Base-by-base conservation (phyloP, 2,797 vertebrate species). In the Chiroxiphia lanceolata region DNA sequence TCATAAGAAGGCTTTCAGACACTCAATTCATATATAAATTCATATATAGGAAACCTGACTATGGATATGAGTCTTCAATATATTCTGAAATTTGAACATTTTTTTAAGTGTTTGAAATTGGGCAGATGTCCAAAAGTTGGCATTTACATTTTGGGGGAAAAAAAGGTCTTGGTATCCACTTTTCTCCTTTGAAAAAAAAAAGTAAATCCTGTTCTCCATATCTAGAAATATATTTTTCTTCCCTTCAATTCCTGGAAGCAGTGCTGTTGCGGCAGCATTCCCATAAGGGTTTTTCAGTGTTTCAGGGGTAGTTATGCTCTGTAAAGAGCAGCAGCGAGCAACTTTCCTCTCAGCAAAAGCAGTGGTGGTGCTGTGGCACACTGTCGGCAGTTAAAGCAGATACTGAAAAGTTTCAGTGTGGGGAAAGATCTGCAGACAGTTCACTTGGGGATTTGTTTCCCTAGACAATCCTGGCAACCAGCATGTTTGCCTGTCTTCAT, bases 391-490 rank as follows among this genome's bases (percentile, higher is more conserved):
- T 7, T 34, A 16, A 29, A 70, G 17, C 31, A 25, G 22, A 9
- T 29, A 23, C 8, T 9, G 47, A 20, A 26, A 26, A n/a, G 4
- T 4, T 71, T 31, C 22, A 31, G 14, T 36, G 16, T 0, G 0
- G 12, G 11, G 17, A 45, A 51, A 36, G 31, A 19, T 31, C 53
- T 63, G 60, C 60, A 42, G 44, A 10, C 18, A 11, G 10, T 38
- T 47, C 19, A 8, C 22, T 4, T 27, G 8, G 22, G 22, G 0
- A 2, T 59, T 29, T 23, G 7, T 60, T 75, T 65, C 40, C n/a
- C 51, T 36, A 12, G 13, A 38, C 25, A 60, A 21, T 33, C 33
- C 47, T 54, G 40, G 31, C 6, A 42, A 13, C 47, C 42, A 15
- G 17, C 17, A n/a, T 3, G 2, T 70, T 63, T 72, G 11, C 44